Conservation (phyloP, 2,888 invertebrate genomes). For the Diarsia rubi region DNA sequence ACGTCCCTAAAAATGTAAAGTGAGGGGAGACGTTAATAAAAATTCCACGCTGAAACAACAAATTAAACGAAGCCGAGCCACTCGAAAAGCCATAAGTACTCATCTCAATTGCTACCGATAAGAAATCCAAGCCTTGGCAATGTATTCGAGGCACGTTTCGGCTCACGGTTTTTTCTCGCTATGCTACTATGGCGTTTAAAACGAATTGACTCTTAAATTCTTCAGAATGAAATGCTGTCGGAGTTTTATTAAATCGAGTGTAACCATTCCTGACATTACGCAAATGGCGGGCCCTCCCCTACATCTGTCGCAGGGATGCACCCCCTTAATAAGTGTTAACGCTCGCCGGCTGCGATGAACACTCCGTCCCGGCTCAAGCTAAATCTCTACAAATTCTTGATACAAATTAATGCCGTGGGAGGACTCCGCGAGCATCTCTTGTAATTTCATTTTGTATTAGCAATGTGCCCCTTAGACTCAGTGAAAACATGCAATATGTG, state of each 20-base stretch:
- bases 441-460: slow-evolving; percentile 87
- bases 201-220: slow-evolving; percentile 91
- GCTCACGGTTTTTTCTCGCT: slow-evolving; percentile 89
- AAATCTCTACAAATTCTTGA: slow-evolving; percentile 91
- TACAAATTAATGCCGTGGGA: slow-evolving; percentile 89
- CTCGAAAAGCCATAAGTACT: slow-evolving; percentile 91
- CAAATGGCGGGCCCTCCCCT: slow-evolving; percentile 90
- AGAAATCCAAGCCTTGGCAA: slow-evolving; percentile 90
- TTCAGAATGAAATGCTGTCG: slow-evolving; percentile 90
- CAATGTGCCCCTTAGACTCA: slow-evolving; percentile 74
- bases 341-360: slow-evolving; percentile 90
- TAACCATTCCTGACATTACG: slow-evolving; percentile 91
- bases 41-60: slow-evolving; percentile 91
- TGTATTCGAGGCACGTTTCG: slow-evolving; percentile 90
- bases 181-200: slow-evolving; percentile 89
- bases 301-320: slow-evolving; percentile 91
- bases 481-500: slow-evolving; percentile 74
- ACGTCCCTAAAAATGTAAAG: slow-evolving; percentile 85
- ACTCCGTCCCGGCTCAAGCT: slow-evolving; percentile 87
- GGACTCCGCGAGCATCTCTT: slow-evolving; percentile 83
- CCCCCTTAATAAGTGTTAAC: slow-evolving; percentile 91
- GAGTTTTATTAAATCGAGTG: slow-evolving; percentile 91
- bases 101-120: slow-evolving; percentile 91
- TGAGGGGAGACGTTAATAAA: slow-evolving; percentile 90
- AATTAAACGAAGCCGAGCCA: slow-evolving; percentile 91